Evolutionary conservation across 2,797 vertebrate genomes (phyloP).

Genomic region (Neosalanx taihuensis): DNA sequence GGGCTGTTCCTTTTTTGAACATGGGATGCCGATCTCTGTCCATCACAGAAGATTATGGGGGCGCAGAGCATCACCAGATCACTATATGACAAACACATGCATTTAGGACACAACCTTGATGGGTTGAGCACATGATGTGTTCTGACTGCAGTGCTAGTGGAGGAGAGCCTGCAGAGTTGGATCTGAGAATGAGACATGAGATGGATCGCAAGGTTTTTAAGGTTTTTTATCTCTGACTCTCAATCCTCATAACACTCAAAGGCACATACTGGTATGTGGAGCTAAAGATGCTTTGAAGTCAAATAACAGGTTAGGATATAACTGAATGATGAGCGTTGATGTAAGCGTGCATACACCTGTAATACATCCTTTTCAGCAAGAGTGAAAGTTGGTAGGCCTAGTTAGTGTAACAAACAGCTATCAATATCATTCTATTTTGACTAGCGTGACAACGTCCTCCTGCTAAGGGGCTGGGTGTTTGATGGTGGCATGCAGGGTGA

Average conservation of each 20-base stretch:
- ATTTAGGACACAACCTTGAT: no score
- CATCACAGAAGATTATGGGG: constrained; percentile 58
- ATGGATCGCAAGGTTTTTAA: no score
- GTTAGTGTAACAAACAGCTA: background rate
- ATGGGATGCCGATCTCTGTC: constrained; percentile 47
- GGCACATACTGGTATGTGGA: background rate
- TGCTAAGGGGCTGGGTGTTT: constrained; percentile 41
- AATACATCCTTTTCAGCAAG: background rate
- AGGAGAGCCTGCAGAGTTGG: background rate
- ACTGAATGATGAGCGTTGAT: background rate
- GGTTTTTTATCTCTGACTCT: background rate
- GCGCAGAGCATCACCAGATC: constrained; percentile 42
- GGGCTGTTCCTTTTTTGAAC: constrained; percentile 41
- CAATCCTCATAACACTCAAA: constrained; percentile 13
- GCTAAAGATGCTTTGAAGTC: constrained; percentile 5
- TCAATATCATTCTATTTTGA: background rate
- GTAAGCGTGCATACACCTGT: background rate
- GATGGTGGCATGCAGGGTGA: constrained; percentile 47
- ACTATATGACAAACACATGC: constrained; percentile 28
- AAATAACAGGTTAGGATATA: background rate
- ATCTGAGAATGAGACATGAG: background rate
- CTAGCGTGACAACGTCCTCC: background rate
- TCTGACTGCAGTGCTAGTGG: background rate
- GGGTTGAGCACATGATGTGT: no score
- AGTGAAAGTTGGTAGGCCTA: background rate